These are phyloP conservation scores for Oceanites oceanicus DNA, from an alignment of 2,113 vertebrate genomes.

Conservation along the genomic window DNA sequence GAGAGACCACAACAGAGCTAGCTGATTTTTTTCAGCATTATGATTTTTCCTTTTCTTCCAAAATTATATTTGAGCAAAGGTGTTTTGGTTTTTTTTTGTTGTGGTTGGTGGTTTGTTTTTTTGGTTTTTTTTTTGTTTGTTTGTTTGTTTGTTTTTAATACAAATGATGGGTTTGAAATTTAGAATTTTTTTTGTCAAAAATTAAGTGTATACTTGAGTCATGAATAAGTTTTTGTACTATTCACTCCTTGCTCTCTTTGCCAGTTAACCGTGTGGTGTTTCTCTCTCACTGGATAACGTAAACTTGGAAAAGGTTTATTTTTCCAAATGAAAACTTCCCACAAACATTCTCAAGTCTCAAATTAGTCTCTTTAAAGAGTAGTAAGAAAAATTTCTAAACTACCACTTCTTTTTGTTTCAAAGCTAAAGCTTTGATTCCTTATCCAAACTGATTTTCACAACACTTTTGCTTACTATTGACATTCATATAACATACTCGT, in stretches of 20 bases:
- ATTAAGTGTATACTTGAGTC: not conserved
- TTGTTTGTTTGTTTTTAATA: not conserved
- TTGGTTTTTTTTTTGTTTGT: no score
- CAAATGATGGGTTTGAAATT: not conserved
- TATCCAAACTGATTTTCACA: not conserved
- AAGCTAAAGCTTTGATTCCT: not conserved
- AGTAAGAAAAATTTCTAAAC: not conserved
- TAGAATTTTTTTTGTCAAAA: not conserved
- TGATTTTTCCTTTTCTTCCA: not conserved
- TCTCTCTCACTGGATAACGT: not conserved
- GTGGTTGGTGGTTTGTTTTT: no score
- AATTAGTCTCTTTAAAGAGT: not conserved
- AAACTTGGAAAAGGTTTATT: not conserved
- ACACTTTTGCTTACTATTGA: not conserved
- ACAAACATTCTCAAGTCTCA: not conserved
- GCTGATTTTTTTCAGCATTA: not conserved
- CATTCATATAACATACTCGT: not conserved
- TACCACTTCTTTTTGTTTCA: not conserved
- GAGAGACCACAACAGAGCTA: not conserved
- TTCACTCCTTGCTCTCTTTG: not conserved
- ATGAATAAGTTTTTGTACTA: not conserved
- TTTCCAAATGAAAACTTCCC: not conserved
- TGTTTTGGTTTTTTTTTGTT: not conserved
- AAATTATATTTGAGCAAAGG: not conserved
- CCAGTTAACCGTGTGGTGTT: not conserved